Base-by-base conservation (phyloP, 2,888 invertebrate species). In the Xylocampa areola region DNA sequence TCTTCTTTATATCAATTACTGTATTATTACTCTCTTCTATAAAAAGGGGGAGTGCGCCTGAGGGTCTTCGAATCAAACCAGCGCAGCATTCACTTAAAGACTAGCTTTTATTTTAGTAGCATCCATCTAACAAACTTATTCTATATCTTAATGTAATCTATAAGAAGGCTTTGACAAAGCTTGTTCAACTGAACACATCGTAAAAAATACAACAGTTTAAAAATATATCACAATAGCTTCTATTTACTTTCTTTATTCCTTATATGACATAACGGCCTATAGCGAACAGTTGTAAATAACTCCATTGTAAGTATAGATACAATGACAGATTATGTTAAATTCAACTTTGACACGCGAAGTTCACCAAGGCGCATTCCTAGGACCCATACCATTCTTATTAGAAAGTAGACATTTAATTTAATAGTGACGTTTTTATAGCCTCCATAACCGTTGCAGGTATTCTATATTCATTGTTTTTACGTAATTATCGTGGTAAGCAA, bases 311-410 rank as follows among this genome's bases (percentile, higher is more conserved):
- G 41, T 54, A 68, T 58, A 50, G 61, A 54, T 40, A 67, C 63
- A 68, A 59, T 59, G 67, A 70, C 67, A 70, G 64, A 74, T 68
- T 65, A 57, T 53, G 59, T 44, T 66, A 68, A 70, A 75, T 72
- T 67, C 37, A 44, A 54, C 48, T 48, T 58, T 55, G 64, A 62
- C 81, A 81, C 79, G 82, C 81, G 69, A 81, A 65, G 68, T 79
- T 65, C 65, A 70, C 45, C 76, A 76, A 32, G 81, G 76, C 29
- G 21, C 64, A 58, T 25, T 52, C 30, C 32, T 76, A 35, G 75
- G 72, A 32, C 77, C 77, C 43, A 58, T 64, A 59, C 48, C 63
- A 72, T 76, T 80, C 68, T 57, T 76, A 74, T 76, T 75, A 76
- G 78, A 79, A 73, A 77, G 75, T 62, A 41, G 52, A 57, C 47